Evolutionary conservation across 2,113 vertebrate genomes (phyloP), one percentile per base, ranked within the genome.

Genomic region (Euleptes europaea): DNA sequence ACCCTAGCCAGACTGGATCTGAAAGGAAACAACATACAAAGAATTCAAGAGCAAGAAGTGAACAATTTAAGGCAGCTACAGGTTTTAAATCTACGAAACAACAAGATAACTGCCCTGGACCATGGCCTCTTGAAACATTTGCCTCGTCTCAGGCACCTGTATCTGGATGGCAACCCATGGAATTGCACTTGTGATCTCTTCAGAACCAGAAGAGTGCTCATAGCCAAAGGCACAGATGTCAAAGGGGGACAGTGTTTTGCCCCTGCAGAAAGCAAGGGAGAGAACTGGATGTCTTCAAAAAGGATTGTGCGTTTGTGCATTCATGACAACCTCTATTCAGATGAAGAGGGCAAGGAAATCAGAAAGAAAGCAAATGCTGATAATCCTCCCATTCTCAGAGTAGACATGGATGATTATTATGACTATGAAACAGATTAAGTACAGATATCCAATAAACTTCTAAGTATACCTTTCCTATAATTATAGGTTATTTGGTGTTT

Each of bases 101-200:
- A 97, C 93, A 96, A 92, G 81, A 94, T 98, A 88, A 96, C 96
- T 38, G 90, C 95, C 69, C 90, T 97, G 82, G 93, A 95, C 87
- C 88, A 93, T 79, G 93, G 93, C 78, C 89, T 94, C 28, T 28
- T 97, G 40, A 95, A 94, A 80, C 91, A 95, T 79, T 92, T 97
- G 69, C 96, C 97, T 85, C 94, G 94, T 42, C 95, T 97, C 47
- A 93, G 95, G 70, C 91, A 96, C 11, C 93, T 98, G 4, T 97
- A 96, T 82, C 93, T 97, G 66, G 97, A 97, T 44, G 97, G 96
- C 65, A 97, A 97, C 78, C 96, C 96, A 0, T 98, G 97, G 97
- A 97, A 97, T 74, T 97, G 97, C 88, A 97, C 95, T 38, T 97
- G 97, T 67, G 95, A 95, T 67, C 97, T 97, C 42, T 83, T 97